Evolutionary conservation across 2,797 vertebrate genomes (phyloP).

Genomic region (Pseudochirops corinnae): DNA sequence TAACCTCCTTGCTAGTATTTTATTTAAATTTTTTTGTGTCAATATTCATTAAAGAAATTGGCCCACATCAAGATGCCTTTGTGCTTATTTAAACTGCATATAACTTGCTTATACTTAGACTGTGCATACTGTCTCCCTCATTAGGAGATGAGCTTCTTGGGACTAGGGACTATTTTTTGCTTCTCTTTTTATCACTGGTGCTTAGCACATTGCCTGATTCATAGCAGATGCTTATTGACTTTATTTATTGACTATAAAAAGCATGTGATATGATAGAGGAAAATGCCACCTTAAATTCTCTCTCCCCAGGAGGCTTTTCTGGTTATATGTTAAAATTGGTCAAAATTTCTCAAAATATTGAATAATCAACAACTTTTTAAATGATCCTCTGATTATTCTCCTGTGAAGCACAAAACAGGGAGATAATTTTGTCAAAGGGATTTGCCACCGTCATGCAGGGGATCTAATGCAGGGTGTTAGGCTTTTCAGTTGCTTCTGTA

Average conservation of each 20-base stretch:
- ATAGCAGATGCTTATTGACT: not conserved
- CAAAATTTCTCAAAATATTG: not conserved
- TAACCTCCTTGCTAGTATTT: not conserved
- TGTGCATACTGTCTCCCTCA: not conserved
- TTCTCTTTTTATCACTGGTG: not conserved
- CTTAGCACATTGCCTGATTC: not conserved
- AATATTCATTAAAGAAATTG: not conserved
- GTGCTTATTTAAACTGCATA: not conserved
- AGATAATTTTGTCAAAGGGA: not conserved
- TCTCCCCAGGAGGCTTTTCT: not conserved
- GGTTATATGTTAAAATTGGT: not conserved
- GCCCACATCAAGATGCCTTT: not conserved
- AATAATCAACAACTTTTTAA: not conserved
- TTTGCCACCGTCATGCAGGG: not conserved
- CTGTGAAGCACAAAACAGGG: not conserved
- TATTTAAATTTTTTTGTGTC: not conserved
- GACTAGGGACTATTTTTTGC: not conserved
- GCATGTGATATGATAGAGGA: not conserved
- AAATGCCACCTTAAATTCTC: not conserved
- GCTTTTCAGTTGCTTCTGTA: not conserved
- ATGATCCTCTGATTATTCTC: not conserved
- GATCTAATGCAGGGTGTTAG: not conserved
- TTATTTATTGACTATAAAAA: not conserved
- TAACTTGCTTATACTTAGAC: not conserved
- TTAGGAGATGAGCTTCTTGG: not conserved